Evolutionary conservation across 2,888 invertebrate genomes (phyloP), one percentile per base, ranked within the genome.

Genomic region (Acronicta alni): DNA sequence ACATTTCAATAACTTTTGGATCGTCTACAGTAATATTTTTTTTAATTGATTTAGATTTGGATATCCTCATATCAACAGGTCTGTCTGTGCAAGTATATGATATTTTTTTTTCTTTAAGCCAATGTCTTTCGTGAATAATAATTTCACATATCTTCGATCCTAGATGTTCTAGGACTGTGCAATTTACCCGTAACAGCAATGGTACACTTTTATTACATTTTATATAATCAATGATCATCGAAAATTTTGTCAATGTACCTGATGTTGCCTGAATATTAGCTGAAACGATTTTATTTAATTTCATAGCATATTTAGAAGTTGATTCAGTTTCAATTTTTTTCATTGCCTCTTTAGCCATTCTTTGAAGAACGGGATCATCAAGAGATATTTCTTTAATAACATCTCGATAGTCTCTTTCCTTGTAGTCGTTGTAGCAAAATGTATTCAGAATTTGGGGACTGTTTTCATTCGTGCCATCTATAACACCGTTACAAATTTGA

Each of bases 401-500:
- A 38, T 70, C 26, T 44, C 59, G 52, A 26, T 48, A 16, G 35
- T 72, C 53, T 14, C 42, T 78, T 59, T 77, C 79, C 47, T 77
- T 77, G 17, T 77, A 62, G 49, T 88, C 90, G 20, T 91, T 85
- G 51, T 91, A 89, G 79, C 96, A 96, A 67, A 93, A 92, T 5
- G 91, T 91, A 65, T 90, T 93, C 7, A 95, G 67, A 15, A 96
- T 85, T 77, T 92, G 91, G 0, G 94, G 94, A 42, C 78, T 80
- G 32, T 86, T 82, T 57, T 89, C 80, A 42, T 91, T 85, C 0
- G 88, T 87, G 48, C 83, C 87, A 62, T 94, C 91, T 41, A 95
- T 85, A 56, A 95, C 87, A 16, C 95, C 91, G 74, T 95, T 95
- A 78, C 96, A 96, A 53, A 95, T 91, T 83, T 95, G 95, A 10